These are phyloP conservation scores for Cosmia pyralina DNA, from an alignment of 2,888 invertebrate species.

Conservation along the genomic window DNA sequence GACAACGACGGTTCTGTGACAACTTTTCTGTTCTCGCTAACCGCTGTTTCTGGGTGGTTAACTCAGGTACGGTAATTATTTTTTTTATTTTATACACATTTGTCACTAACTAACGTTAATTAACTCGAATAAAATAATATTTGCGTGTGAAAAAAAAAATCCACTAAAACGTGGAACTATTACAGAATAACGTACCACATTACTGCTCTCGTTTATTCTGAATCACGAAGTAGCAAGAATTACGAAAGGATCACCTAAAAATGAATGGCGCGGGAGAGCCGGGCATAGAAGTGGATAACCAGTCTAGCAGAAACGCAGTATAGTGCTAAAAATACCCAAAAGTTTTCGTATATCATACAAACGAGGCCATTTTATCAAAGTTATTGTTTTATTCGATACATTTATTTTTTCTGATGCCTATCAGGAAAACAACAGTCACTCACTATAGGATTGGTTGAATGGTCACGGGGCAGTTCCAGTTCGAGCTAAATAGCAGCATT, in stretches of 20 bases:
- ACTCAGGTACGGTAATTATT: background rate
- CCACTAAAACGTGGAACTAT: too few species aligned
- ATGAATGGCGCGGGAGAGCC: too few species aligned
- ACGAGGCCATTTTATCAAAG: conserved; percentile 4
- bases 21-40: background rate
- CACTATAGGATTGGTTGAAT: too few species aligned
- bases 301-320: conserved; percentile 22
- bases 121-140: too few species aligned
- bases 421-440: too few species aligned
- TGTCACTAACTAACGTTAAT: too few species aligned
- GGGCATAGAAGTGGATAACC: too few species aligned
- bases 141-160: too few species aligned
- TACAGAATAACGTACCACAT: background rate
- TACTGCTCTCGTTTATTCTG: background rate
- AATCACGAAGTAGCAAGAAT: background rate
- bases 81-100: too few species aligned
- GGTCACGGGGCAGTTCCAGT: too few species aligned
- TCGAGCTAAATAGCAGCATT: too few species aligned
- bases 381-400: conserved; percentile 15
- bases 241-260: conserved; percentile 16
- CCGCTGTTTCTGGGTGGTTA: background rate
- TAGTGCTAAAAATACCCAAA: conserved; percentile 23
- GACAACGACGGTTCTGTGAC: background rate
- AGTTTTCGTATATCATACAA: conserved; percentile 21
- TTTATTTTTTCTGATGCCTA: background rate